Evolutionary conservation across 2,113 vertebrate genomes (phyloP).

Genomic region (Festucalex cinctus): DNA sequence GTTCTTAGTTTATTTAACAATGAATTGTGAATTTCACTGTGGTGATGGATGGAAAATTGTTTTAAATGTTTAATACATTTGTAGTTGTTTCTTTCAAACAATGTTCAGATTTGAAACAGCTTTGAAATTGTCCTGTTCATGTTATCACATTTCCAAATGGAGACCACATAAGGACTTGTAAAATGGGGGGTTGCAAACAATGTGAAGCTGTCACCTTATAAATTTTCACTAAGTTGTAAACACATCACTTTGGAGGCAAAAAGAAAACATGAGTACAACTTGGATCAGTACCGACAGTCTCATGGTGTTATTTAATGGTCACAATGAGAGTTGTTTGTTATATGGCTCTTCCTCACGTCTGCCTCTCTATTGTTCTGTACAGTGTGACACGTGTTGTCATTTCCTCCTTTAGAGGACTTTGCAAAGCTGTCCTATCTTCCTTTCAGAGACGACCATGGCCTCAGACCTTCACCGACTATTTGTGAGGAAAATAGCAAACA

Average conservation of each 20-base stretch:
- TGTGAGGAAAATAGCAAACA: slow-evolving; percentile 53
- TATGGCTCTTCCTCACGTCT: slow-evolving; percentile 36
- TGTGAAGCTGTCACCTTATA: slow-evolving; percentile 19
- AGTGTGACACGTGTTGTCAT: slow-evolving; percentile 63
- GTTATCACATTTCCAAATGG: slow-evolving; percentile 39
- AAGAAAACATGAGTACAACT: background rate
- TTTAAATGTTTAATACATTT: background rate
- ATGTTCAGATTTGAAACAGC: slow-evolving; percentile 35
- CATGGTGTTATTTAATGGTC: slow-evolving; percentile 14
- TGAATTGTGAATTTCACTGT: background rate
- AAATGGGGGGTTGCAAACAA: slow-evolving; percentile 18
- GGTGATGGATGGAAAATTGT: slow-evolving; percentile 6
- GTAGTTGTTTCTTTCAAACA: slow-evolving; percentile 16
- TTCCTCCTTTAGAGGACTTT: slow-evolving; percentile 55
- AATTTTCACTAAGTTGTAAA: slow-evolving; percentile 14
- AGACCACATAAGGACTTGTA: slow-evolving; percentile 26
- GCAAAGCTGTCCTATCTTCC: slow-evolving; percentile 48
- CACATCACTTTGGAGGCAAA: background rate
- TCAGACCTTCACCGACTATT: slow-evolving; percentile 21
- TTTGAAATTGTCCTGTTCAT: slow-evolving; percentile 17
- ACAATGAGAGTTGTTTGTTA: slow-evolving; percentile 40
- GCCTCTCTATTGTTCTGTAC: slow-evolving; percentile 63
- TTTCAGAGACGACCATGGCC: slow-evolving; percentile 38
- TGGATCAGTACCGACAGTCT: slow-evolving; percentile 7
- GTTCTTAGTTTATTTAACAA: background rate